Base-by-base conservation (phyloP, 1,140 invertebrate species). In the Macrotrachela quadricornifera region DNA sequence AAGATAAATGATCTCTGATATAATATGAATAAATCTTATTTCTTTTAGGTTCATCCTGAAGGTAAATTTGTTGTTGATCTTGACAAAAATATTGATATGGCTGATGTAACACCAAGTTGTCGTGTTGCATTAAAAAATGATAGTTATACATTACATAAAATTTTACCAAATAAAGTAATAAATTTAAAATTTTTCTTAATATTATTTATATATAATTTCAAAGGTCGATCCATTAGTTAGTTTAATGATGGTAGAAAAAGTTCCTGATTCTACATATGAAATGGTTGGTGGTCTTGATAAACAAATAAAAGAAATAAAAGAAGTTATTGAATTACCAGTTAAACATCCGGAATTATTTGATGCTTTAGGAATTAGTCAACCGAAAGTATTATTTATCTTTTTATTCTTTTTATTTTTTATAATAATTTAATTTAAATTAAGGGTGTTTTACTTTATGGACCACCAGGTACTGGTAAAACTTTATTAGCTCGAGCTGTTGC, bases 211-310 rank as follows among this genome's bases (percentile, higher is more conserved):
- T 4, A 30, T 8, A 4, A 4, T 8, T 4, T 30, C 8, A 4
- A 30, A 30, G 21, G 21, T 97, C n/a, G 94, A 97, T 76, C 92
- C 92, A 3, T 72, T 97, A 41, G 94, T 99, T 0, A 95, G 88
- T n/a, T 76, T 99, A 45, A 99, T 99, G 92, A 99, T 99, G 94
- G 92, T 99, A 0, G 94, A 99, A 67, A 97, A 99, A 72, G 92
- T 99, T 6, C 94, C 94, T 11, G 92, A 99, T 70, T 96, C 91
- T 0, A 99, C 94, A 0, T 79, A 99, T 68, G 94, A 99, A 76
- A 99, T 97, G 91, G 91, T 99, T 46, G 94, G 94, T 58, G 94
- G 94, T 57, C 74, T 99, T 47, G 91, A 99, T 63, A 96, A 95
- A 64, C 92, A 99, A 73, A 99, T 99, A 56, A 97, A 97, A 67